phyloP scores from a whole-genome alignment of 2,888 invertebrate genomes.

The Dasypolia templi region DNA sequence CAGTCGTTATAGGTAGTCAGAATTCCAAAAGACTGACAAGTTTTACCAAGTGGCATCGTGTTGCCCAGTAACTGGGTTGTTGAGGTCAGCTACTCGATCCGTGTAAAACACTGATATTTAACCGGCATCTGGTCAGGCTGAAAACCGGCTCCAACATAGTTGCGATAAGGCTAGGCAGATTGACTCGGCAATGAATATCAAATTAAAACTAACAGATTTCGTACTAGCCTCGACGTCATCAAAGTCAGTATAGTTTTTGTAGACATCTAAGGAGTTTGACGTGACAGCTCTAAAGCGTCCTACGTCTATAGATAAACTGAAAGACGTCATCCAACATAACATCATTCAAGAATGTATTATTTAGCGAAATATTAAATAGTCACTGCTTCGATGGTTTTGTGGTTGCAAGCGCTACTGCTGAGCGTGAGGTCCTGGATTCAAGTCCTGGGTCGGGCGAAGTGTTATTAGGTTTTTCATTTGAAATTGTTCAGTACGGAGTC shows the following conservation, averaged over 20 bases:
- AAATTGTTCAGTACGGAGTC: too few relatives aligned
- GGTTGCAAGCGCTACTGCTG: too few relatives aligned
- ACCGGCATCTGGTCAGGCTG: neutral
- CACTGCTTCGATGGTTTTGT: too few relatives aligned
- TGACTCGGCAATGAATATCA: neutral
- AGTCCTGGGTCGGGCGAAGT: too few relatives aligned
- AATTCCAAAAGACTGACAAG: neutral
- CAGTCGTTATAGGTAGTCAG: neutral
- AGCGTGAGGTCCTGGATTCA: too few relatives aligned
- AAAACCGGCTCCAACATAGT: neutral
- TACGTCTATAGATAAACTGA: neutral
- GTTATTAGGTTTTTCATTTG: too few relatives aligned
- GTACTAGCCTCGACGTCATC: neutral
- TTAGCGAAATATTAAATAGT: neutral
- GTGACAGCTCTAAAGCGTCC: slow-evolving; percentile 4
- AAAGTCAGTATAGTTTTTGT: slow-evolving; percentile 12
- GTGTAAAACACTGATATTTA: neutral
- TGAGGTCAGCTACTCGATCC: neutral
- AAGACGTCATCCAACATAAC: neutral
- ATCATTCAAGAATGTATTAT: neutral
- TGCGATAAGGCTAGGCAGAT: neutral
- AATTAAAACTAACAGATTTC: slow-evolving; percentile 5
- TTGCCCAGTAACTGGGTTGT: neutral
- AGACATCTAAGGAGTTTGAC: neutral
- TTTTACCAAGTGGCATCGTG: neutral